These are phyloP conservation scores for Dugesia japonica DNA, from an alignment of 2,888 invertebrate genomes.

Conservation along the genomic window DNA sequence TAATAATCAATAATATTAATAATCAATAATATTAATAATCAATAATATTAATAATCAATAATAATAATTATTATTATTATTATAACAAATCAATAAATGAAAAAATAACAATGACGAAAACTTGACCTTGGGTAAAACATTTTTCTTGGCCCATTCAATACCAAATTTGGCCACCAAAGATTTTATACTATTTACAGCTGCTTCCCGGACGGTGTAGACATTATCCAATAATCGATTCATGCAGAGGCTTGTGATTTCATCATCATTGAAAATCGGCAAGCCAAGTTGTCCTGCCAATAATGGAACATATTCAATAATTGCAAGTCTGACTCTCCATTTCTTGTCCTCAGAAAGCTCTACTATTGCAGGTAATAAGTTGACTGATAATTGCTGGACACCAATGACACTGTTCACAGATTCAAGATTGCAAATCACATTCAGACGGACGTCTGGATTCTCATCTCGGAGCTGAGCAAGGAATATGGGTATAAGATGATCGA, in stretches of 20 bases:
- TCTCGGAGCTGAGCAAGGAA: constrained; percentile 80
- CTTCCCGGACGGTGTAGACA: constrained; percentile 90
- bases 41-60: too few relatives aligned
- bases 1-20: too few relatives aligned
- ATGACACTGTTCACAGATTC: constrained; percentile 90
- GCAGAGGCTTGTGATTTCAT: constrained; percentile 83
- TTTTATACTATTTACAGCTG: constrained; percentile 83
- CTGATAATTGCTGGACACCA: constrained; percentile 60
- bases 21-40: too few relatives aligned
- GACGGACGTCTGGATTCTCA: constrained; percentile 72
- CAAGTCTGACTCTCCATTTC: constrained; percentile 89
- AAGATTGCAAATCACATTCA: constrained; percentile 95
- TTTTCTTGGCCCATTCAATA: constrained; percentile 83
- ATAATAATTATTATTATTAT: too few relatives aligned
- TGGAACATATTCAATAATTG: constrained; percentile 84
- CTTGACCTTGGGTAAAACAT: constrained; percentile 85
- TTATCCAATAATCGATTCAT: constrained; percentile 99
- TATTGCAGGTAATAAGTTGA: constrained; percentile 87
- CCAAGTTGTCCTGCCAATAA: constrained; percentile 79
- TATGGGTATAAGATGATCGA: constrained; percentile 82
- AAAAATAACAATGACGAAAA: too few relatives aligned
- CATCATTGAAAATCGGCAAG: constrained; percentile 74
- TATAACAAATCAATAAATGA: too few relatives aligned
- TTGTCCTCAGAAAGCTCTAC: constrained; percentile 94
- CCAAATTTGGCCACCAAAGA: constrained; percentile 95